Conservation (phyloP, 2,797 vertebrate species). For the Heteromormyrus szaboi region DNA sequence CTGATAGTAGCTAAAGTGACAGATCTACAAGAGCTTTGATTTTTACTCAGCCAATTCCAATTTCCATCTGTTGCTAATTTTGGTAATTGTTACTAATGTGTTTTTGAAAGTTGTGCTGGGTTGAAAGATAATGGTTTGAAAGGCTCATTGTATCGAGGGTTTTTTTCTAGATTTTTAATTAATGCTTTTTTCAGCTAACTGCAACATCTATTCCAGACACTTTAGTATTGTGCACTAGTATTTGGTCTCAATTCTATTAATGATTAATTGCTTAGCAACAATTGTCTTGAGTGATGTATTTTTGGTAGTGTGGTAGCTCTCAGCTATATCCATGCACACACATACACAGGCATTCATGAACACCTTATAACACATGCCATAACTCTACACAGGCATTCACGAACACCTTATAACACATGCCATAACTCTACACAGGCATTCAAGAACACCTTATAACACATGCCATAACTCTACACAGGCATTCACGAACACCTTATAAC, state of each 20-base stretch:
- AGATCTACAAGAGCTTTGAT: constrained; percentile 14
- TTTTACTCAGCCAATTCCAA: background rate
- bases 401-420: too few relatives aligned
- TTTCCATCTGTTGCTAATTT: constrained; percentile 15
- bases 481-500: too few relatives aligned
- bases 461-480: too few relatives aligned
- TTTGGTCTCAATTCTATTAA: background rate
- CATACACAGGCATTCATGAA: background rate
- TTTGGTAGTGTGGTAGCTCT: background rate
- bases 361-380: too few relatives aligned
- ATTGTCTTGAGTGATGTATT: background rate
- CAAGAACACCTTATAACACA: too few relatives aligned
- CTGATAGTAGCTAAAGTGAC: background rate
- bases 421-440: too few relatives aligned
- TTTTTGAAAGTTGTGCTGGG: background rate
- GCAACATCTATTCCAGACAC: background rate
- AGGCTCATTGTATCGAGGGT: background rate
- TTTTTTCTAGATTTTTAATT: constrained; percentile 6
- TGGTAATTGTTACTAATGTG: background rate
- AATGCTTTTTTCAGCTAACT: background rate
- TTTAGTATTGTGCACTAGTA: background rate
- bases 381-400: too few relatives aligned
- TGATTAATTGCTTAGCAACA: constrained; percentile 9
- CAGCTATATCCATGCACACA: constrained; percentile 25
- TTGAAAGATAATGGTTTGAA: constrained; percentile 12